These are phyloP conservation scores for Coptodon bakossiorum DNA, from an alignment of 2,113 vertebrate species.

Conservation along the genomic window DNA sequence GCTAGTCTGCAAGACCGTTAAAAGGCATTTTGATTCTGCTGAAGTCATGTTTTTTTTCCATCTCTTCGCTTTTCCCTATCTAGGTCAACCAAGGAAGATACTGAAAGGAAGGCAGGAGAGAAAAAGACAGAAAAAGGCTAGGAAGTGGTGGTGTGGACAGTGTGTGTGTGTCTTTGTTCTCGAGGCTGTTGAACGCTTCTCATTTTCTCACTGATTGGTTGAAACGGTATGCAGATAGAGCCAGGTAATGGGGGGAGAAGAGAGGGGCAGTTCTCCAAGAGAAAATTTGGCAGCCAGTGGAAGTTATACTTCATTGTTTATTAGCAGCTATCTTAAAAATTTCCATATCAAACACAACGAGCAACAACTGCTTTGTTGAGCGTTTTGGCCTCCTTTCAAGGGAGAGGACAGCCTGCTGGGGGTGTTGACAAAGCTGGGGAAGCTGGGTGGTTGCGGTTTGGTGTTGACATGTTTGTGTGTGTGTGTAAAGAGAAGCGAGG, in stretches of 20 bases:
- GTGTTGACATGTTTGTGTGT: neutral
- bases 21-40: constrained; percentile 55
- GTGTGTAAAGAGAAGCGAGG: neutral
- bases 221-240: constrained; percentile 15
- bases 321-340: constrained; percentile 20
- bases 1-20: constrained; percentile 6
- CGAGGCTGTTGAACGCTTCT: neutral
- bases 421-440: neutral
- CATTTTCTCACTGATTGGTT: constrained; percentile 1
- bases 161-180: neutral
- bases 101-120: neutral
- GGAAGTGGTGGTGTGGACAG: neutral
- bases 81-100: constrained; percentile 52
- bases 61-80: constrained; percentile 29
- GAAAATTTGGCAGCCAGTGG: neutral
- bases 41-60: constrained; percentile 41
- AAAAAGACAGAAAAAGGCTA: neutral
- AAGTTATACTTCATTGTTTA: constrained; percentile 29
- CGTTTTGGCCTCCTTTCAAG: constrained; percentile 10
- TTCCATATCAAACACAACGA: constrained; percentile 23
- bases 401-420: neutral
- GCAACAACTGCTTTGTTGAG: constrained; percentile 1
- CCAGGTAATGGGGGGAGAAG: neutral
- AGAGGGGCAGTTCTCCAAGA: neutral
- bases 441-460: neutral